Percentiles rank a stretch among this genome's conserved stretches.
These are phyloP conservation scores for Agriopis marginaria DNA, from an alignment of 2,888 invertebrate genomes.

Conservation along the genomic window DNA sequence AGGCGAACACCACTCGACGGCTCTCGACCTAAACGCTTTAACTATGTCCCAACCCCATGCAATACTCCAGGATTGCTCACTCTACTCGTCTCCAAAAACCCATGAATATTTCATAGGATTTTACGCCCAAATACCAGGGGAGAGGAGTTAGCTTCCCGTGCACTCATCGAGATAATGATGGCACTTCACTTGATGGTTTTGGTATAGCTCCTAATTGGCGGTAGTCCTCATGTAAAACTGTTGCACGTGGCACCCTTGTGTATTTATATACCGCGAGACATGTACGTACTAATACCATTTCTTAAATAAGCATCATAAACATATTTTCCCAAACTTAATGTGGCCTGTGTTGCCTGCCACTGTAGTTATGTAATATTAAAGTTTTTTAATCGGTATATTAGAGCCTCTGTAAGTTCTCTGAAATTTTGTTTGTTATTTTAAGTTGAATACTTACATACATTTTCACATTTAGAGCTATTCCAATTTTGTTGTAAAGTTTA, in stretches of 20 bases:
- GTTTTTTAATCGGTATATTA: too few relatives aligned
- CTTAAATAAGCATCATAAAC: not conserved
- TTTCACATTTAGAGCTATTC: not conserved
- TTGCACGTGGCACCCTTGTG: constrained; percentile 78
- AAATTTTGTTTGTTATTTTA: too few relatives aligned
- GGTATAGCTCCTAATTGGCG: constrained; percentile 84
- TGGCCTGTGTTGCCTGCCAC: too few relatives aligned
- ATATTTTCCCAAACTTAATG: too few relatives aligned
- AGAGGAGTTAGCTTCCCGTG: constrained; percentile 69
- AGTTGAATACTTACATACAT: not conserved
- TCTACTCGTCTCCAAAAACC: constrained; percentile 85
- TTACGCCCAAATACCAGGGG: constrained; percentile 65
- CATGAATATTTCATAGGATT: constrained; percentile 75
- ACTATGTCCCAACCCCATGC: constrained; percentile 82
- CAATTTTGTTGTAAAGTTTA: not conserved
- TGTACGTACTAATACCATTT: constrained; percentile 20
- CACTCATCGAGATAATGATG: constrained; percentile 79
- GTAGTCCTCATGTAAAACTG: constrained; percentile 81
- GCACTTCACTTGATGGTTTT: constrained; percentile 82
- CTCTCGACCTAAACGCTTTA: constrained; percentile 85
- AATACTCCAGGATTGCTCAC: constrained; percentile 81
- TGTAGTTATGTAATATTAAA: too few relatives aligned
- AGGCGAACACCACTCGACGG: constrained; percentile 76
- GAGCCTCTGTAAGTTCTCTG: too few relatives aligned
- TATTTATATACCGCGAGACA: constrained; percentile 48